A percentile compares a stretch with the other conserved stretches of the same genome.
These are phyloP conservation scores for Chymomyza amoena DNA, from an alignment of 2,888 invertebrate species.

Conservation along the genomic window DNA sequence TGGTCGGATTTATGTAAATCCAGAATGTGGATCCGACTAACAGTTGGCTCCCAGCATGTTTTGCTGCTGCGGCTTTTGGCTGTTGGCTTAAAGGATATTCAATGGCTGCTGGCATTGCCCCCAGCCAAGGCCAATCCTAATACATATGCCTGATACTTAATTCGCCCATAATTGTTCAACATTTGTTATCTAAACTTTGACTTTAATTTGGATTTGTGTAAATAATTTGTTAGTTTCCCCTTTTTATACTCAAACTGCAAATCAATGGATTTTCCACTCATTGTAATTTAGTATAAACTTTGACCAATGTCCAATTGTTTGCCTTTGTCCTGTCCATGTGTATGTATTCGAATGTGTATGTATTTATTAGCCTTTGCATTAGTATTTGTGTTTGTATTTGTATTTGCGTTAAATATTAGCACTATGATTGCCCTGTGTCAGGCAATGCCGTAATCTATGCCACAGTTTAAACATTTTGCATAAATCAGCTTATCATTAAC, in stretches of 20 bases:
- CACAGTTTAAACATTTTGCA: slow-evolving; percentile 19
- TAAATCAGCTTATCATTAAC: slow-evolving; percentile 57
- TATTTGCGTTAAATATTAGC: slow-evolving; percentile 53
- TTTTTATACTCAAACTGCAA: slow-evolving; percentile 21
- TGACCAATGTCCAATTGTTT: slow-evolving; percentile 11
- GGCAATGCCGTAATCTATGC: slow-evolving; percentile 34
- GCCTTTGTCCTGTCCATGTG: not conserved
- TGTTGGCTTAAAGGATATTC: not conserved
- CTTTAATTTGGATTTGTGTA: slow-evolving; percentile 10
- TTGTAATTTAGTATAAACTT: slow-evolving; percentile 17
- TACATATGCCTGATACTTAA: slow-evolving; percentile 47
- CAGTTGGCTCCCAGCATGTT: slow-evolving; percentile 22
- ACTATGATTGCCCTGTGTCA: slow-evolving; percentile 60
- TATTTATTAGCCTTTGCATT: slow-evolving; percentile 16
- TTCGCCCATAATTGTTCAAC: slow-evolving; percentile 60
- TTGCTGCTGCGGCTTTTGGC: not conserved
- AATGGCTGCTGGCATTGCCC: slow-evolving; percentile 22
- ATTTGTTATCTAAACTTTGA: slow-evolving; percentile 54
- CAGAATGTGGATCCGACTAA: slow-evolving; percentile 19
- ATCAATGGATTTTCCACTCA: slow-evolving; percentile 28
- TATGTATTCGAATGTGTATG: slow-evolving; percentile 12
- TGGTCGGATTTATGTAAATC: slow-evolving; percentile 64
- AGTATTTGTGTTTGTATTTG: slow-evolving; percentile 47
- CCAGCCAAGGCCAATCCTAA: slow-evolving; percentile 13
- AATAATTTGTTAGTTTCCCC: slow-evolving; percentile 23